These are phyloP conservation scores for Orthosia cruda DNA, from an alignment of 2,888 invertebrate species.

Conservation along the genomic window DNA sequence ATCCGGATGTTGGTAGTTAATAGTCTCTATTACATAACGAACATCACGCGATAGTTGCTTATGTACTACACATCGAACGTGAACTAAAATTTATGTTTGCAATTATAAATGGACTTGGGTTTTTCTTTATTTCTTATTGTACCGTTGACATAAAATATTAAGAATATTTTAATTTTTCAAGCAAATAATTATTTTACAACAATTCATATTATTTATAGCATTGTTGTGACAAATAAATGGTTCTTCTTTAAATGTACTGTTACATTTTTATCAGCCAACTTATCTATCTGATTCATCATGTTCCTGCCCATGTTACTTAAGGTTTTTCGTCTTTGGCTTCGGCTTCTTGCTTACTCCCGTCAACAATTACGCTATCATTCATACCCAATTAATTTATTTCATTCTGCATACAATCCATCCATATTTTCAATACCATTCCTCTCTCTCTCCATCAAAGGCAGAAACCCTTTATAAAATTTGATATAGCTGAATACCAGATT, in stretches of 20 bases:
- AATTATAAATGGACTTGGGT: conserved; percentile 16
- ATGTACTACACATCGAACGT: conserved; percentile 5
- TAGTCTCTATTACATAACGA: conserved; percentile 37
- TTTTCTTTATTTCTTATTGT: conserved; percentile 7
- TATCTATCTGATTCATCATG: background rate
- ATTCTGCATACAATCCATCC: background rate
- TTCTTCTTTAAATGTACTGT: background rate
- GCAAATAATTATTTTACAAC: too few relatives aligned
- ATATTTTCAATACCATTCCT: background rate
- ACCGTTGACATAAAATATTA: background rate
- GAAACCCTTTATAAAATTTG: too few relatives aligned
- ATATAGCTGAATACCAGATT: too few relatives aligned
- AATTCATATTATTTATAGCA: too few relatives aligned
- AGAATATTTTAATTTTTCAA: background rate
- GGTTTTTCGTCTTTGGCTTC: too few relatives aligned
- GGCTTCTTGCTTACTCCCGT: background rate
- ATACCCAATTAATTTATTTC: background rate
- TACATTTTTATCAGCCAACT: background rate
- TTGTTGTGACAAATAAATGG: too few relatives aligned
- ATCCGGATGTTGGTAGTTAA: conserved; percentile 46
- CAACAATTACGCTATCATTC: background rate
- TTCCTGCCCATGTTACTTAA: too few relatives aligned
- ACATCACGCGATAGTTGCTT: conserved; percentile 48
- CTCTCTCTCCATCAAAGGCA: background rate
- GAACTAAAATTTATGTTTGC: conserved; percentile 35